phyloP scores from a whole-genome alignment of 2,113 vertebrate genomes.

The Sceloporus tristichus region DNA sequence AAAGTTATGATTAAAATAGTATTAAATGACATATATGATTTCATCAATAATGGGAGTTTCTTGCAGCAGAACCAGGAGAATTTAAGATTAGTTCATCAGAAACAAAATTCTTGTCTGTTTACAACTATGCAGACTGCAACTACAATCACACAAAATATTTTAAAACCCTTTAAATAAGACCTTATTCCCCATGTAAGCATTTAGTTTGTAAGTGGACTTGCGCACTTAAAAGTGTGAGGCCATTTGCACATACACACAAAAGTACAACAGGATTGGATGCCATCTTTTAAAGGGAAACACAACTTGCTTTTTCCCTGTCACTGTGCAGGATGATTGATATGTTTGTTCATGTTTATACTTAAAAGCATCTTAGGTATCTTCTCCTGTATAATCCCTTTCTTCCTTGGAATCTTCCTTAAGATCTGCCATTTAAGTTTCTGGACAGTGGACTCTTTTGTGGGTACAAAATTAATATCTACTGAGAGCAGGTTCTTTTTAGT shows the following conservation, averaged over 20 bases:
- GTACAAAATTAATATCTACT: background rate
- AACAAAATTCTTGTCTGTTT: too few species aligned
- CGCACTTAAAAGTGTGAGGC: background rate
- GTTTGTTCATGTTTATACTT: background rate
- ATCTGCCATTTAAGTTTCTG: background rate
- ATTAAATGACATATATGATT: too few species aligned
- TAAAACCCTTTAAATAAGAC: background rate
- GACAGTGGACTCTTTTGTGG: background rate
- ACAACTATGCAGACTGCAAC: too few species aligned
- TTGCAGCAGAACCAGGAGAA: too few species aligned
- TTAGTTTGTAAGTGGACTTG: background rate
- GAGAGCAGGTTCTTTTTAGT: background rate
- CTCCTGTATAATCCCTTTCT: background rate
- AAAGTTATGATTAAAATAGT: too few species aligned
- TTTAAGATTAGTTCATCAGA: too few species aligned
- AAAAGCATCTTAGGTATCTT: background rate
- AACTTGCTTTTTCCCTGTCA: background rate
- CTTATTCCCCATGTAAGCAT: background rate
- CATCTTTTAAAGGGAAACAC: background rate
- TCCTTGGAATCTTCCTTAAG: background rate
- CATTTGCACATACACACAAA: background rate
- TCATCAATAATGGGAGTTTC: too few species aligned
- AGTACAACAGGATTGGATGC: too few species aligned
- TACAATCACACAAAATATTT: too few species aligned
- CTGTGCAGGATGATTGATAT: background rate